Conservation (phyloP, 2,888 invertebrate genomes). For the Oconnorella tubifera region DNA sequence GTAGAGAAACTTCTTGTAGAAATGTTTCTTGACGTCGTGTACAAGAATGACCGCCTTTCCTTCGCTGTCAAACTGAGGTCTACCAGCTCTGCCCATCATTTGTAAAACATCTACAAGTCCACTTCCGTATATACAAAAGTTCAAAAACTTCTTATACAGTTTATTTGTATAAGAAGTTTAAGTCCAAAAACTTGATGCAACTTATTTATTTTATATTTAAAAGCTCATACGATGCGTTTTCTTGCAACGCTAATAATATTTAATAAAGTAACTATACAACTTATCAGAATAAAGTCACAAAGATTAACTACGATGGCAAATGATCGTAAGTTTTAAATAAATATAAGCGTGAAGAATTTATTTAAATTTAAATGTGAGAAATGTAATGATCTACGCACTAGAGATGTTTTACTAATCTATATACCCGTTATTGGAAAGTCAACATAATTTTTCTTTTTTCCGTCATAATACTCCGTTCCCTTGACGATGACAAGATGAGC, state of each 20-base stretch:
- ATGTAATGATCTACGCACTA: background rate
- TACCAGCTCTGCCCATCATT: constrained; percentile 98
- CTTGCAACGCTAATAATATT: too few species aligned
- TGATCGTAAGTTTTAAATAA: background rate
- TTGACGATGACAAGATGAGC: constrained; percentile 91
- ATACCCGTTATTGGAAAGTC: constrained; percentile 93
- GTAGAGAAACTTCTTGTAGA: constrained; percentile 97
- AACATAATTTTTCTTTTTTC: constrained; percentile 90
- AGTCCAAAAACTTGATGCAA: too few species aligned
- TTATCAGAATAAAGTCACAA: too few species aligned
- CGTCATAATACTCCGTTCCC: constrained; percentile 98
- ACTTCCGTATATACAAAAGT: too few species aligned
- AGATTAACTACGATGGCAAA: too few species aligned
- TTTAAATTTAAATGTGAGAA: background rate
- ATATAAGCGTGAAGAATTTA: background rate
- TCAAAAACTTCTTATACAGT: too few species aligned
- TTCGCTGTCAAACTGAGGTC: constrained; percentile 92
- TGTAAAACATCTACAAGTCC: constrained; percentile 77
- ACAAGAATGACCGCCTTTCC: constrained; percentile 68
- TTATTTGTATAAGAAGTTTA: too few species aligned
- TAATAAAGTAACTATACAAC: too few species aligned
- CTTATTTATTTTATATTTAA: too few species aligned
- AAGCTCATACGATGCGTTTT: too few species aligned
- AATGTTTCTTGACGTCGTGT: constrained; percentile 95
- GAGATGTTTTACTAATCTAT: background rate